Evolutionary conservation across 2,797 vertebrate species (phyloP).

Genomic region (Cossypha caffra): DNA sequence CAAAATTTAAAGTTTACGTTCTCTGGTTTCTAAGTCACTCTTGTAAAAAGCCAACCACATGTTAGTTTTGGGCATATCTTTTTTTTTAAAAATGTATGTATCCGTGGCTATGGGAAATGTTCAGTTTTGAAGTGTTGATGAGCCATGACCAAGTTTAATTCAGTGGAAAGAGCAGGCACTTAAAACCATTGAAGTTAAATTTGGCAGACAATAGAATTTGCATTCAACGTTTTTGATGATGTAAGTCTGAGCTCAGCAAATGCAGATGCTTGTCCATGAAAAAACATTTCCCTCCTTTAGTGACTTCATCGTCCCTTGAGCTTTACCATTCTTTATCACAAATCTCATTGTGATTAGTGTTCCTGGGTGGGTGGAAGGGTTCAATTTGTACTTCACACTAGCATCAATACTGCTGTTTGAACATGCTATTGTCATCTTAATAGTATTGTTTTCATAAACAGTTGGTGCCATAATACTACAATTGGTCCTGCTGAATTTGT

Average conservation of each 20-base stretch:
- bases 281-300: not conserved
- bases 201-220: not conserved
- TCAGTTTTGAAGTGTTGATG: not conserved
- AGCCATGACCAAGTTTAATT: not conserved
- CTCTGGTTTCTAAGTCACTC: not conserved
- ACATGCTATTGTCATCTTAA: slow-evolving; percentile 50
- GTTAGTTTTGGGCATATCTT: not conserved
- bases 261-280: not conserved
- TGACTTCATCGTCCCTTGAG: not conserved
- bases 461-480: slow-evolving; percentile 32
- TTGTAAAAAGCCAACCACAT: not conserved
- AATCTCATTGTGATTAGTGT: not conserved
- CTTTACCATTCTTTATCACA: not conserved
- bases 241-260: not conserved
- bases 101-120: not conserved
- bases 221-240: not conserved
- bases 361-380: not conserved
- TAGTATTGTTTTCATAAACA: slow-evolving; percentile 60
- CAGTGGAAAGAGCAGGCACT: not conserved
- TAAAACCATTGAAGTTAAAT: not conserved
- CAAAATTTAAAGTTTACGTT: not conserved
- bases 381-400: slow-evolving; percentile 41
- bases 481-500: slow-evolving; percentile 30
- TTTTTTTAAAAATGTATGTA: not conserved
- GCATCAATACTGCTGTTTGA: slow-evolving; percentile 45